A percentile compares a stretch with the other conserved stretches of the same genome.
These are phyloP conservation scores for Ctenopoma multispine DNA, from an alignment of 2,797 vertebrate species.

Conservation along the genomic window DNA sequence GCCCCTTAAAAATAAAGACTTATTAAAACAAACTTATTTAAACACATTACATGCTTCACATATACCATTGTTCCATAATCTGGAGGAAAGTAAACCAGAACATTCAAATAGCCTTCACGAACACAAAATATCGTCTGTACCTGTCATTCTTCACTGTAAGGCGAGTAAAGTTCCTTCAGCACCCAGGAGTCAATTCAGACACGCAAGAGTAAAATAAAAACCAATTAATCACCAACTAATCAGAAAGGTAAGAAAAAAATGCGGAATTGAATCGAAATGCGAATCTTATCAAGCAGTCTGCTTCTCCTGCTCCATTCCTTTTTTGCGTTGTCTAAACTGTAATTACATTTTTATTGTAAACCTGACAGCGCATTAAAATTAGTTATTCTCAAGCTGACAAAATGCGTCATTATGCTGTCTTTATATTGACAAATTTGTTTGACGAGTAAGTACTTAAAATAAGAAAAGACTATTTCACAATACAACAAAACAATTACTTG, in stretches of 20 bases:
- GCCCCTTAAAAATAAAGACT: not conserved
- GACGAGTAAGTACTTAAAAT: slow-evolving; percentile 43
- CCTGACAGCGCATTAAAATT: slow-evolving; percentile 56
- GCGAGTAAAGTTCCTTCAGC: slow-evolving; percentile 6
- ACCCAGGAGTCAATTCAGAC: slow-evolving; percentile 32
- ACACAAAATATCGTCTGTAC: slow-evolving; percentile 11
- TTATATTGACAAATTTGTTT: slow-evolving; percentile 58
- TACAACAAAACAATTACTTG: slow-evolving; percentile 34
- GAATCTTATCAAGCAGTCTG: slow-evolving; percentile 23
- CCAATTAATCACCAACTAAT: slow-evolving; percentile 32
- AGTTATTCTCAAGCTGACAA: slow-evolving; percentile 51
- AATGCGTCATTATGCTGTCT: slow-evolving; percentile 56
- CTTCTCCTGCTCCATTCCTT: slow-evolving; percentile 13
- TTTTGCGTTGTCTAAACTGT: slow-evolving; percentile 49
- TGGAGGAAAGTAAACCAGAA: slow-evolving; percentile 29
- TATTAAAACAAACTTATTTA: slow-evolving; percentile 30
- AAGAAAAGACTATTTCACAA: slow-evolving; percentile 32
- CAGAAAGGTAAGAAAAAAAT: slow-evolving; percentile 29
- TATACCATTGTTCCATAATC: slow-evolving; percentile 23
- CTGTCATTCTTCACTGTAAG: slow-evolving; percentile 5
- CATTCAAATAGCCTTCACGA: slow-evolving; percentile 27
- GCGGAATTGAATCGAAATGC: slow-evolving; percentile 26
- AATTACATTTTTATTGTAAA: slow-evolving; percentile 67
- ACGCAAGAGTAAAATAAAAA: slow-evolving; percentile 28
- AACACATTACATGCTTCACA: not conserved